Base-by-base conservation (phyloP, 1,140 invertebrate species). In the Rhyzopertha dominica region DNA sequence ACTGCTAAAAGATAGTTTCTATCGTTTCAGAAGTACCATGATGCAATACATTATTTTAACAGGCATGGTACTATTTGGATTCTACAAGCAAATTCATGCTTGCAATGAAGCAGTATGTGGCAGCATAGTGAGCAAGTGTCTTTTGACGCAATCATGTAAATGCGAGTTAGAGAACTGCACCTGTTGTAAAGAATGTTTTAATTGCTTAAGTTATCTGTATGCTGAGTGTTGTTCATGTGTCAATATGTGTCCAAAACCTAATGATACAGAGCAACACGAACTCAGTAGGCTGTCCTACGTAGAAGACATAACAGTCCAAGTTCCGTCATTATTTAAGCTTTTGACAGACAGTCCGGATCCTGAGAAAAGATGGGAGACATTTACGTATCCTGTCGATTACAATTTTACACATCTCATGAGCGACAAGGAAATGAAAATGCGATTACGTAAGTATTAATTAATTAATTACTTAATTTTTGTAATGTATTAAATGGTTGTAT, bases 211-310 rank as follows among this genome's bases (percentile, higher is more conserved):
- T 51, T 83, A 88, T 55, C 71, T 95, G 5, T 96, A 92, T 63
- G 83, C 81, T 49, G 90, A 96, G 67, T 96, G 94, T 68, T 97
- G 94, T 63, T 92, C 89, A 29, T 97, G 93, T 76, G 87, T 96
- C 55, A 86, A 92, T 62, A 79, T 95, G 62, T 96, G 92, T 69
- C 89, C 90, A 1, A 87, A 89, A 61, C 80, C 82, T 18, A 89
- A 88, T 61, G 74, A 82, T 58, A 84, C 84, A 5, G 74, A 80
- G 30, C n/a, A n/a, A n/a, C 67, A 61, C 10, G 76, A 80, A 19
- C 61, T 91, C 30, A 82, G 80, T 26, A 82, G 80, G 56, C 82
- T 88, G 45, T 92, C 87, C 4, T 84, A 93, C 59, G 85, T 94
- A 7, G 90, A 93, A 62, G 86, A 91, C 43, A 77, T 94, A 3